These are phyloP conservation scores for Pangasius djambal DNA, from an alignment of 2,797 vertebrate species.

Conservation along the genomic window DNA sequence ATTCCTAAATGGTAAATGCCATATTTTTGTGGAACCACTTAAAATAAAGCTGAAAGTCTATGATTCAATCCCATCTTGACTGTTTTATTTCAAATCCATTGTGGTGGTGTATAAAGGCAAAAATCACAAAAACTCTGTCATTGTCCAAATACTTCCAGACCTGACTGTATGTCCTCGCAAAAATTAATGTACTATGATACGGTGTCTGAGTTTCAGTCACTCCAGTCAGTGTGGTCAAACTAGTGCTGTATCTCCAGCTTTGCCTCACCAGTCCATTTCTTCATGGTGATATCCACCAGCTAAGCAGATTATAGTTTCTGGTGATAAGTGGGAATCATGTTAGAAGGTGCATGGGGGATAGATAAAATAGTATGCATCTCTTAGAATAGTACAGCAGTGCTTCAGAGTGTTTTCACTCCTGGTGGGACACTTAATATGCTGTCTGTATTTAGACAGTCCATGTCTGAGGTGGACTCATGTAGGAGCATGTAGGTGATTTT, in stretches of 20 bases:
- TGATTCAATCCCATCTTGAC: too few species aligned
- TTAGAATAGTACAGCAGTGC: background rate
- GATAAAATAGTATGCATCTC: background rate
- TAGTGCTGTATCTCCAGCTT: background rate
- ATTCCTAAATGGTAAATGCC: too few species aligned
- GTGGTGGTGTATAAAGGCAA: too few species aligned
- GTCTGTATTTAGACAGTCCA: background rate
- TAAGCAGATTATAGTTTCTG: background rate
- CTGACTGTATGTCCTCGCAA: background rate
- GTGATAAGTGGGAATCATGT: background rate
- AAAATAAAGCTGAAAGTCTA: too few species aligned
- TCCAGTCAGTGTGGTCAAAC: background rate
- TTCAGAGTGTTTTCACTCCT: background rate
- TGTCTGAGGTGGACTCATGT: background rate
- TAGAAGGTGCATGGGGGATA: background rate
- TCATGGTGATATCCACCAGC: background rate
- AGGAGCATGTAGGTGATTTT: background rate
- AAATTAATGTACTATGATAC: background rate
- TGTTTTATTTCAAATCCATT: too few species aligned
- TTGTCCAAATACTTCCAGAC: too few species aligned
- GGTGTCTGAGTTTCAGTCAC: background rate
- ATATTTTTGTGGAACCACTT: too few species aligned
- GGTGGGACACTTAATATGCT: background rate
- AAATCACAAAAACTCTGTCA: too few species aligned
- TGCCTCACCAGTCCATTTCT: background rate